Base-by-base conservation (phyloP, 2,888 invertebrate species). In the Julus scandinavius region DNA sequence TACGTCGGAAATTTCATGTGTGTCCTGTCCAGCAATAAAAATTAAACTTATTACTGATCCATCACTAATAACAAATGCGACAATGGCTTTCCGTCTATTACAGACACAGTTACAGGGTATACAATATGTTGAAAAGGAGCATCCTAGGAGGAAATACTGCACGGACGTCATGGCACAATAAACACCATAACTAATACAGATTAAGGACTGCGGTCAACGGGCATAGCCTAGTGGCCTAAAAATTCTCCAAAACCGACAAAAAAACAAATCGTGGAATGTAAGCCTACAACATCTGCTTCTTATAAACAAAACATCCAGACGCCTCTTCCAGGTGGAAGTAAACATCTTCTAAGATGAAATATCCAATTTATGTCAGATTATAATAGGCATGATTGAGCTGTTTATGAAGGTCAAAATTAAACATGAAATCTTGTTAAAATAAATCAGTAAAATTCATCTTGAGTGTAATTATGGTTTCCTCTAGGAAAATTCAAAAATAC, bases 211-310 rank as follows among this genome's bases (percentile, higher is more conserved):
- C 63, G 45, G 45, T 63, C 63, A 63, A 63, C n/a, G n/a, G 3
- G n/a, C 63, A n/a, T 63, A n/a, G n/a, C 63, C n/a, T 63, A 63
- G 63, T 63, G n/a, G 63, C 63, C n/a, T n/a, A 63, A n/a, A n/a
- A 63, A 54, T 6, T 54, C 13, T 17, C 13, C 54, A 54, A 17
- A 50, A 50, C 9, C 13, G 50, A 50, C 0, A 50, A 50, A 50
- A 54, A 54, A 54, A n/a, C n/a, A n/a, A 54, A 20, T 63, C 63
- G 63, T 3, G n/a, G 63, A n/a, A 63, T 63, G n/a, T 7, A 54
- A 63, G n/a, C n/a, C n/a, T 63, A 13, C 11, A 54, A 17, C 11
- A 13, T 13, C 9, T 15, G 54, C 3, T 54, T 54, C 11, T 13
- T 13, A 54, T 54, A 54, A 54, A 54, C 15, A 54, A 54, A 54